phyloP scores from a whole-genome alignment of 2,888 invertebrate species.

The Acronicta alni region DNA sequence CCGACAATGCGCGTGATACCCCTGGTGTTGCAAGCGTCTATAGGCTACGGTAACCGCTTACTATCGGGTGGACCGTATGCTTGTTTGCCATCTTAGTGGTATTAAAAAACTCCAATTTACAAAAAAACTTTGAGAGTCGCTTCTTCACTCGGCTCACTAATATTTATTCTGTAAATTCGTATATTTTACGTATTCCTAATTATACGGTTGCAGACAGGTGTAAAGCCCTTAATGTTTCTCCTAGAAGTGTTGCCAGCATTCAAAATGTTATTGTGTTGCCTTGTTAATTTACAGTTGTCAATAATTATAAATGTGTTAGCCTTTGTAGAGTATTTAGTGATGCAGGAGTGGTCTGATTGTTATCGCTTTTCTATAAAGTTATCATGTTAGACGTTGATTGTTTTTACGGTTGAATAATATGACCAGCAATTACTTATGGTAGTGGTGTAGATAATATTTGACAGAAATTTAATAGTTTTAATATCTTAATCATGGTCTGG shows the following conservation, averaged over 20 bases:
- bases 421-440: too few species aligned
- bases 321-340: constrained; percentile 3
- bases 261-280: constrained; percentile 35
- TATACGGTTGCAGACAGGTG: constrained; percentile 78
- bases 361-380: constrained; percentile 15
- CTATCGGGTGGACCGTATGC: too few species aligned
- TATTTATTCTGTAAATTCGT: constrained; percentile 70
- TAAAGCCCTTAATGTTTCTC: constrained; percentile 58
- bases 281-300: constrained; percentile 47
- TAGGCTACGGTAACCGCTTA: too few species aligned
- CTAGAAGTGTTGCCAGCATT: constrained; percentile 30
- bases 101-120: not conserved
- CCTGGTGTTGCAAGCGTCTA: too few species aligned
- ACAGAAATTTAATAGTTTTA: too few species aligned
- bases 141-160: constrained; percentile 60
- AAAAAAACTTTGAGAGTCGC: constrained; percentile 63
- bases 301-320: constrained; percentile 27
- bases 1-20: too few species aligned
- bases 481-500: too few species aligned
- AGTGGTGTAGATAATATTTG: too few species aligned
- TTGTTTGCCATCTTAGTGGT: too few species aligned
- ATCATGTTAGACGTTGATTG: constrained; percentile 14
- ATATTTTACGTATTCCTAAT: constrained; percentile 80
- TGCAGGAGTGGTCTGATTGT: constrained; percentile 1
- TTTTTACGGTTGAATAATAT: not conserved